Evolutionary conservation across 2,797 vertebrate genomes (phyloP), one percentile per base, ranked within the genome.

Genomic region (Selene dorsalis): DNA sequence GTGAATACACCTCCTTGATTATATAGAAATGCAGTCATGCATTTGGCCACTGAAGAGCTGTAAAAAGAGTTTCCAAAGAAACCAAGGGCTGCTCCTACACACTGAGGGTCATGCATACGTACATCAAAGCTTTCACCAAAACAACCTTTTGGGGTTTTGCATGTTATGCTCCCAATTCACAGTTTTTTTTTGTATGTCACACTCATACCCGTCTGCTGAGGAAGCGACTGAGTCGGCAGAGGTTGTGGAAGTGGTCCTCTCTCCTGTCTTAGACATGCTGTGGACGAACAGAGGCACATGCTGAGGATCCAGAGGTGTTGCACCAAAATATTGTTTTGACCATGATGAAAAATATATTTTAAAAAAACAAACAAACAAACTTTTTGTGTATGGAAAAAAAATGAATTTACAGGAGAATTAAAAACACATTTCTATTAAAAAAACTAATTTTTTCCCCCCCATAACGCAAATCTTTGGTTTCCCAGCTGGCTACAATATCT

Each of bases 181-280:
- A 35, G 7, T 32, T 32, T 32, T 35, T 35, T 35, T 35, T 35
- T 8, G 6, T 35, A 8, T 35, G 32, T 35, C 32, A 2, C 32
- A 35, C 32, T 35, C 32, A 35, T 8, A 94, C 94, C 91, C 64
- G 5, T 92, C 92, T 69, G 71, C 14, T 63, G 86, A 79, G 1
- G 30, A 35, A 35, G 32, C 32, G 8, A 35, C 48, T 6, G 89
- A 91, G 1, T 89, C 72, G 0, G 47, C 30, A n/a, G 93, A 93
- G 0, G 79, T 60, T 3, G 80, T 84, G 0, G 90, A 91, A 0
- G 77, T 1, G 0, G 74, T 82, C 60, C 88, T 77, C 18, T 88
- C 91, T 79, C n/a, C 77, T 65, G 79, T 55, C 41, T 79, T 89
- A 38, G 91, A 86, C 92, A 94, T 94, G 48, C 85, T 90, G 75